Percentiles rank a stretch among this genome's conserved stretches.
phyloP scores from a whole-genome alignment of 2,888 invertebrate species.

The Hoplodrina ambigua region DNA sequence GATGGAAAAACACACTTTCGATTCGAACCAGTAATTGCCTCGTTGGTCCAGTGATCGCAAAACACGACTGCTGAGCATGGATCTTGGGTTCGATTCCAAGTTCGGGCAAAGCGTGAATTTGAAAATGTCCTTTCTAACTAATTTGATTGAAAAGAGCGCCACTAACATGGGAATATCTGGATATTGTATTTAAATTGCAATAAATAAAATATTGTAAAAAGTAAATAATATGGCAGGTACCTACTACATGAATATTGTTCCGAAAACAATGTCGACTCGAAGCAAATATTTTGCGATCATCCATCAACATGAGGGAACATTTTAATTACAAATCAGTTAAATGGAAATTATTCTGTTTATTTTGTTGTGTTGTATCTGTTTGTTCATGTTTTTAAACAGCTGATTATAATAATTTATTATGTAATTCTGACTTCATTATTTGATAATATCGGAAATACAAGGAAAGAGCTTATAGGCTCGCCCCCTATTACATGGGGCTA shows the following conservation, averaged over 20 bases:
- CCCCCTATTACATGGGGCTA: no score
- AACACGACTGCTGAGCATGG: no score
- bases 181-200: slow-evolving; percentile 6
- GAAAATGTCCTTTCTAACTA: no score
- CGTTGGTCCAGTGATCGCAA: no score
- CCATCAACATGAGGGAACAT: slow-evolving; percentile 16
- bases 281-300: slow-evolving; percentile 35
- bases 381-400: slow-evolving; percentile 25
- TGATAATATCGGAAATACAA: no score
- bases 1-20: no score
- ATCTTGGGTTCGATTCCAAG: no score
- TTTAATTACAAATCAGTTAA: slow-evolving; percentile 43
- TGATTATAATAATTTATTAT: slow-evolving; percentile 19
- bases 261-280: slow-evolving; percentile 14
- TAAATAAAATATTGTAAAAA: slow-evolving; percentile 11
- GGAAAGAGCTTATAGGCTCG: no score
- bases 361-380: slow-evolving; percentile 30
- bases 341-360: slow-evolving; percentile 38
- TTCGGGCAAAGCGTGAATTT: no score
- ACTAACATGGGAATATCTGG: no score
- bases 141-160: no score
- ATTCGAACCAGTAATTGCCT: no score
- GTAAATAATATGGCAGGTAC: background rate
- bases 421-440: slow-evolving; percentile 1
- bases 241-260: slow-evolving; percentile 10